Conservation (phyloP, 2,888 invertebrate genomes). For the Seira sanloemensis region DNA sequence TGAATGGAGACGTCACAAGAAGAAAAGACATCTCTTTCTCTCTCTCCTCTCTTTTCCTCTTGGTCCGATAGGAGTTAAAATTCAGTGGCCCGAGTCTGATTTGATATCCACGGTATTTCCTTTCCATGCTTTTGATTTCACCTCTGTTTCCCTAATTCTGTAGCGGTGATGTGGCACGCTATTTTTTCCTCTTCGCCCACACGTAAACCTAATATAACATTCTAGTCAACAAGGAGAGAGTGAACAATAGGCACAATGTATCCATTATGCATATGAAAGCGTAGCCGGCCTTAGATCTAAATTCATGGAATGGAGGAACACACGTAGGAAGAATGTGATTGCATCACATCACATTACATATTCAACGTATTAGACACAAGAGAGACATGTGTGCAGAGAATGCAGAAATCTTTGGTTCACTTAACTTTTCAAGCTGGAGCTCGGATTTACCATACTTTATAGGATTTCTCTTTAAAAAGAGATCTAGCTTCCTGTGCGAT, state of each 20-base stretch:
- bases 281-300: not conserved
- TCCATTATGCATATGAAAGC: not conserved
- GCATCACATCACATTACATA: conserved; percentile 57
- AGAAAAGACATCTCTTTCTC: conserved; percentile 19
- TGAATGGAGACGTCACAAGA: conserved; percentile 38
- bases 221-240: not conserved
- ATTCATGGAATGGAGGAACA: conserved; percentile 18
- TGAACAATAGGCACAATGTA: not conserved
- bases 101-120: conserved; percentile 42
- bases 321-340: conserved; percentile 48
- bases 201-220: not conserved
- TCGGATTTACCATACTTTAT: not conserved
- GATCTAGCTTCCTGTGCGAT: not conserved
- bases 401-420: conserved; percentile 49
- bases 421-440: conserved; percentile 25
- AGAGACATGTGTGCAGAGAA: conserved; percentile 57
- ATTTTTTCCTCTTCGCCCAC: not conserved
- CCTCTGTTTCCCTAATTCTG: conserved; percentile 15
- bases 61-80: conserved; percentile 27
- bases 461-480: too few relatives aligned
- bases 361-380: conserved; percentile 56
- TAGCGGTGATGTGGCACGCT: too few relatives aligned
- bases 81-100: conserved; percentile 52
- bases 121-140: not conserved
- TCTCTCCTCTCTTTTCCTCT: too few relatives aligned